Base-by-base conservation (phyloP, 2,797 vertebrate species). In the Stomatorhinus walkeri region DNA sequence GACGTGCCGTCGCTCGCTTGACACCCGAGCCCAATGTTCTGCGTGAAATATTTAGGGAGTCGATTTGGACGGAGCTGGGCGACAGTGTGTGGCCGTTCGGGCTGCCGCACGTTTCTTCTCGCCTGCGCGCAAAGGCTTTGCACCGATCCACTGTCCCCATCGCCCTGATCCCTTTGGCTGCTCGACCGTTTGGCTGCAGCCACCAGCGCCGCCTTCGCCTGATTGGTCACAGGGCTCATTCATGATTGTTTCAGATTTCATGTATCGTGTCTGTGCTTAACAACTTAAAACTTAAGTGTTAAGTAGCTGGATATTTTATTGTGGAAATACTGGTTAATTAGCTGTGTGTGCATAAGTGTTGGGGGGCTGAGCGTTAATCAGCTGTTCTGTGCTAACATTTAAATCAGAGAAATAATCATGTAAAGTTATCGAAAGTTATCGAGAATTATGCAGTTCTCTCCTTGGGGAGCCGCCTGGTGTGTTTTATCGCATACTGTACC, bases 41-140 rank as follows among this genome's bases (percentile, higher is more conserved):
- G 46, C 16, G 64, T 89, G 85, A 89, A 87, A 89, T 89, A 87
- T 89, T 89, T 72, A 87, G 49, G 51, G 59, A 61, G 32, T 4
- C n/a, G 22, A 22, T 85, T 85, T 85, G 22, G 43, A 24, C 81
- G 43, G n/a, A 28, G 22, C 81, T 51, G 43, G 43, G 48, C 22
- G 46, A 46, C 36, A 51, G 43, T 5, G 81, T 48, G 43, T 12
- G 16, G 46, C 24, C 46, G 10, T 51, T 49, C 46, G 1, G 72
- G 72, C 40, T 8, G 72, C 28, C 1, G 46, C 40, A 12, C 22
- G 72, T 93, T 24, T 48, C 76, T 40, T 36, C 28, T 43, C 36
- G 14, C 40, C 40, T n/a, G 28, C 1, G 19, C 32, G 14, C 22
- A 10, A 40, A 40, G 32, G 32, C 36, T 79, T 43, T 43, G 72